Conservation (phyloP, 2,888 invertebrate genomes). For the Calameuta pallipes region DNA sequence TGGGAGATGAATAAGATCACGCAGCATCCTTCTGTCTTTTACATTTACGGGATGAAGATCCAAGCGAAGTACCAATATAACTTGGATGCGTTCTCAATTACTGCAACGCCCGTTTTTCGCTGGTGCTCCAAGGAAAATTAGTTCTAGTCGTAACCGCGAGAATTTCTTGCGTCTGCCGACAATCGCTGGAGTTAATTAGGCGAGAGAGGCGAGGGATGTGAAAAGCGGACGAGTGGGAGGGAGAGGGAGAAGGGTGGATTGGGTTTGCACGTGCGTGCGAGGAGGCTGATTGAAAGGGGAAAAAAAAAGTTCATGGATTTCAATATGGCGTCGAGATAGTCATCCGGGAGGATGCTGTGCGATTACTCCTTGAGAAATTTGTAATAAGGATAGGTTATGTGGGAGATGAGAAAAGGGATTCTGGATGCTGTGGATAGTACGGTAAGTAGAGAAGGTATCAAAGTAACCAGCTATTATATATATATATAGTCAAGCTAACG, state of each 20-base stretch:
- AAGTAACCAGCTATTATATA: neutral
- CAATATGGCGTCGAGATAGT: neutral
- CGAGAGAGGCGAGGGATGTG: conserved; percentile 28
- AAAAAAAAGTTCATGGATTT: neutral
- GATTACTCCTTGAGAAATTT: neutral
- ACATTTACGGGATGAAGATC: neutral
- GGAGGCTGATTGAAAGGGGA: neutral
- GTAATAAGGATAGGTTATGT: neutral
- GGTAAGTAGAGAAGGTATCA: neutral
- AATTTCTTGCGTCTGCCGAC: conserved; percentile 37
- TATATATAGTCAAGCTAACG: no score
- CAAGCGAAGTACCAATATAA: conserved; percentile 12
- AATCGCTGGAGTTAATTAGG: conserved; percentile 49
- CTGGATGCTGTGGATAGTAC: neutral
- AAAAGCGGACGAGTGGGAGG: neutral
- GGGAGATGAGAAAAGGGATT: neutral
- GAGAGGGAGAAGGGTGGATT: neutral
- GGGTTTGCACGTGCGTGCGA: conserved; percentile 2
- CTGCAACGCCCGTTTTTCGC: conserved; percentile 14
- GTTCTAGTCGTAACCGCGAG: conserved; percentile 42
- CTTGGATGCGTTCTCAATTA: conserved; percentile 19
- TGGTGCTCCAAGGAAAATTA: conserved; percentile 32
- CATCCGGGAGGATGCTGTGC: neutral
- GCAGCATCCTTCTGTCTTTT: neutral
- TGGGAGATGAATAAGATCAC: neutral